Percentiles rank a stretch among this genome's conserved stretches.
Conservation (phyloP, 2,797 vertebrate species). For the Buphagus erythrorhynchus region DNA sequence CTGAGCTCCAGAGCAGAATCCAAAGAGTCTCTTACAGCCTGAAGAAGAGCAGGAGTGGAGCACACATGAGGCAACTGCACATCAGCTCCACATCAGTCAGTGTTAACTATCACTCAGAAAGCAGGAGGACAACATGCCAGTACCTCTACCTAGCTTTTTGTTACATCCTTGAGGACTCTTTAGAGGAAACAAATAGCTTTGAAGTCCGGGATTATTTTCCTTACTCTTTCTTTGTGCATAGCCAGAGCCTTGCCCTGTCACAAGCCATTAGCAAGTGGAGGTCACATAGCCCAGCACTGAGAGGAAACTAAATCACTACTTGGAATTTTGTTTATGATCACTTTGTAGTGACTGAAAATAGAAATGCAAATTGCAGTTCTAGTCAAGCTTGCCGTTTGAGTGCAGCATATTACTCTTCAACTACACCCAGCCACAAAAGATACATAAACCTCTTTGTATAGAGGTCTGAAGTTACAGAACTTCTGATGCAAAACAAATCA, state of each 20-base stretch:
- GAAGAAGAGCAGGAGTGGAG: background rate
- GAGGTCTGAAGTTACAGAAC: background rate
- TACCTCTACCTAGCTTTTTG: background rate
- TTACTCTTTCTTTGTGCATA: background rate
- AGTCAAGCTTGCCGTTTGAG: background rate
- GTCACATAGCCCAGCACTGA: background rate
- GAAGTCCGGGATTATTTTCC: background rate
- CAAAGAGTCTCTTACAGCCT: accelerated
- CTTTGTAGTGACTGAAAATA: background rate
- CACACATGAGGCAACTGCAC: accelerated
- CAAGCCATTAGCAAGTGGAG: background rate
- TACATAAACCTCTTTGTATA: background rate
- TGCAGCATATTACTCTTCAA: background rate
- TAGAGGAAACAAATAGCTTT: background rate
- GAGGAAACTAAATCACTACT: background rate
- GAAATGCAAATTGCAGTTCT: background rate
- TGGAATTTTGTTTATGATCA: background rate
- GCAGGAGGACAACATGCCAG: background rate
- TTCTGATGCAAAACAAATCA: background rate
- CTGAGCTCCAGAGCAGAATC: background rate
- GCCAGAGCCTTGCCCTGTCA: background rate
- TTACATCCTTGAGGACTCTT: background rate
- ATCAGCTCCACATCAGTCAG: no score
- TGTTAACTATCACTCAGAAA: background rate
- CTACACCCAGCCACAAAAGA: background rate